A percentile compares a stretch with the other conserved stretches of the same genome.
These are phyloP conservation scores for Polyommatus icarus DNA, from an alignment of 2,888 invertebrate species.

Conservation along the genomic window DNA sequence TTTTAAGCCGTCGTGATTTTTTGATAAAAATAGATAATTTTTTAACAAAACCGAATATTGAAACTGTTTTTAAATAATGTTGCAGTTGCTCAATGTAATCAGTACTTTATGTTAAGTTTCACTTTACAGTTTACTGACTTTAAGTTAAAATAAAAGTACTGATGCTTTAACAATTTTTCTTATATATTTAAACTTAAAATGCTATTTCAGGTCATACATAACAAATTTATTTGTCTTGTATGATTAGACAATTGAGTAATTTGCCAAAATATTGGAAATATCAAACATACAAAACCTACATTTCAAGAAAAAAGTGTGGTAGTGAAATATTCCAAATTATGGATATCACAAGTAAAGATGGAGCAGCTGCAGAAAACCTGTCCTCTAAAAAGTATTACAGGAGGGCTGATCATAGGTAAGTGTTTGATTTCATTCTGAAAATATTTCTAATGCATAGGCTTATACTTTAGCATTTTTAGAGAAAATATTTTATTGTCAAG, in stretches of 20 bases:
- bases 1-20: conserved; percentile 21
- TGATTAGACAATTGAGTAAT: conserved; percentile 8
- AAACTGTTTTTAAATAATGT: neutral
- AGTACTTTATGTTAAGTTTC: neutral
- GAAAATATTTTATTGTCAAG: no score
- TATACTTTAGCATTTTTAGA: no score
- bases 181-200: neutral
- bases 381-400: conserved; percentile 67
- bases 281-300: neutral
- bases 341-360: conserved; percentile 53
- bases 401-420: conserved; percentile 70
- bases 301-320: neutral
- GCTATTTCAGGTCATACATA: conserved; percentile 12
- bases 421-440: conserved; percentile 4
- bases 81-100: neutral
- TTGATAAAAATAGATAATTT: conserved; percentile 19
- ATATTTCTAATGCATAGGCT: neutral
- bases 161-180: neutral
- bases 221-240: neutral
- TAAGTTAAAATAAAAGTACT: no score
- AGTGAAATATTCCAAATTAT: neutral
- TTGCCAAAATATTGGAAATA: neutral
- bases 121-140: neutral
- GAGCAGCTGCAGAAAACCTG: conserved; percentile 48
- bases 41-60: neutral